Base-by-base conservation (phyloP, 2,888 invertebrate genomes). In the Callimorpha dominula region DNA sequence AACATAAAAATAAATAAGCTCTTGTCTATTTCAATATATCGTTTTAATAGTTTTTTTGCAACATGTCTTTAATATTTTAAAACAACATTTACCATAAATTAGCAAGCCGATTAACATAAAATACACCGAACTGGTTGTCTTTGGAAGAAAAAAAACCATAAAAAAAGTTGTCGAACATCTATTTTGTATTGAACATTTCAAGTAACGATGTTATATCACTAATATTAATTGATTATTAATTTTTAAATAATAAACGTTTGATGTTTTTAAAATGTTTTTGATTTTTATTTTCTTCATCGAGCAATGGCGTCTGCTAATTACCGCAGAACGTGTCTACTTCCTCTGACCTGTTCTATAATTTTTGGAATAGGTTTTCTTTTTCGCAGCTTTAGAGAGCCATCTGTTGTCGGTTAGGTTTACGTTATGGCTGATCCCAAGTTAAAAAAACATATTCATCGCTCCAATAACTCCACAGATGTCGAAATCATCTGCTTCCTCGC, bases 41-140 rank as follows among this genome's bases (percentile, higher is more conserved):
- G 43, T 60, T 63, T 67, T 60, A 31, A 60, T 76, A 69, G 15
- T 68, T 64, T 71, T 79, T 82, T 83, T 74, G 76, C 76, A 74
- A 68, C 68, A 63, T 52, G 63, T 40, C 20, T 75, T 52, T 68
- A 72, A 76, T 81, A 17, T 73, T 78, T 81, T 79, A 79, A 74
- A 79, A 74, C 62, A 76, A 77, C 75, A 72, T 75, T 46, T 65
- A 60, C 67, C 67, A 83, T 82, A 83, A 83, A 83, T 83, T 66
- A 76, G 65, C 20, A n/a, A 6, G 31, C n/a, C 50, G 57, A 79
- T 83, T 81, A 75, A 17, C 77, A 79, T 83, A 81, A 62, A 49
- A 50, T 17, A 4, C 1, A 71, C 17, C 20, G 40, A 50, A 52
- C 81, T 69, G 68, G 83, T 81, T 76, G 43, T 68, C 40, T 71